Evolutionary conservation across 2,797 vertebrate species (phyloP).

Genomic region (Astyanax mexicanus): DNA sequence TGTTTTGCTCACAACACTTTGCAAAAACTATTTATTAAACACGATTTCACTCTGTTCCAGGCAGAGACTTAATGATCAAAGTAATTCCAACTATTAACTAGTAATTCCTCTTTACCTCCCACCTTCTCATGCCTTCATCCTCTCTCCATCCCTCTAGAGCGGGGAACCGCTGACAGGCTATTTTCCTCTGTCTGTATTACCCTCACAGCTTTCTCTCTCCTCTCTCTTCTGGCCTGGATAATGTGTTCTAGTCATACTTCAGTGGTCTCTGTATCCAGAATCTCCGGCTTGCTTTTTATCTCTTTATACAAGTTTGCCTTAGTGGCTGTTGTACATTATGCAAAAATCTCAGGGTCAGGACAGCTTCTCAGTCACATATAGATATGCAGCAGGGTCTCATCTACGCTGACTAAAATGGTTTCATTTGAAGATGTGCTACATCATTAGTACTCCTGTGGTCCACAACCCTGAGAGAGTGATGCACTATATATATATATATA

Average conservation of each 20-base stretch:
- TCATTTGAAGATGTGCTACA: neutral
- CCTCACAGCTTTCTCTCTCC: slow-evolving; percentile 15
- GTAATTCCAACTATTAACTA: too few relatives aligned
- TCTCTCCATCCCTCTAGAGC: slow-evolving; percentile 27
- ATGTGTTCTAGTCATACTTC: slow-evolving; percentile 9
- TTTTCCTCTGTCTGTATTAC: slow-evolving; percentile 35
- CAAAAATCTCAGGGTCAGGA: neutral
- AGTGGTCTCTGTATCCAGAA: slow-evolving; percentile 13
- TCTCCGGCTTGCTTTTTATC: neutral
- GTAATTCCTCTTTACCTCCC: slow-evolving; percentile 35
- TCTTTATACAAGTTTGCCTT: neutral
- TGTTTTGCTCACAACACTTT: too few relatives aligned
- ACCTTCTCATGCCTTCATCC: slow-evolving; percentile 20
- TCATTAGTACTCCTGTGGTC: neutral
- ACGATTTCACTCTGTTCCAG: too few relatives aligned
- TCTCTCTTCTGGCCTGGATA: slow-evolving; percentile 25
- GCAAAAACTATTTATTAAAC: too few relatives aligned
- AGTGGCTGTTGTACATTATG: neutral
- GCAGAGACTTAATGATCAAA: too few relatives aligned
- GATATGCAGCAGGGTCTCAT: neutral
- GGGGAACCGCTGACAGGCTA: slow-evolving; percentile 40
- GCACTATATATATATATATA: too few relatives aligned
- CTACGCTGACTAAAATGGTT: neutral
- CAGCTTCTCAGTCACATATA: neutral
- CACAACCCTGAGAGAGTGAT: neutral